Evolutionary conservation across 2,888 invertebrate genomes (phyloP).

Genomic region (Laspeyria flexula): DNA sequence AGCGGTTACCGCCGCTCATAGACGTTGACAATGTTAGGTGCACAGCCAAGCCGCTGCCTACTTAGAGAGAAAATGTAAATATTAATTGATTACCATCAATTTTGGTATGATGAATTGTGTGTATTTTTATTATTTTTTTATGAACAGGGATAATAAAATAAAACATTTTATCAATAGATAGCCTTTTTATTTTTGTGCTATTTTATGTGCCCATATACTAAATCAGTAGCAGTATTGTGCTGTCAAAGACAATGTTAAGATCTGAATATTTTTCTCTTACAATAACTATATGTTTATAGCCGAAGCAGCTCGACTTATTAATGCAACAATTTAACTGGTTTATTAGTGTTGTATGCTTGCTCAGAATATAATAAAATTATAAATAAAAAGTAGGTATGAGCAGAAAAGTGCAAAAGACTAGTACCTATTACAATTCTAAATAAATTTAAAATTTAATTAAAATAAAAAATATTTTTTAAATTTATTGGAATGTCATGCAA

Average conservation of each 20-base stretch:
- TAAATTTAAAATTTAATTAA: conserved; percentile 9
- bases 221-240: conserved; percentile 11
- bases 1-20: no score
- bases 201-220: conserved; percentile 20
- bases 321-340: no score
- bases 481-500: conserved; percentile 2
- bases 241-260: conserved; percentile 8
- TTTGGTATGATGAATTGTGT: no score
- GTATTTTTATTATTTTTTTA: background rate
- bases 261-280: background rate
- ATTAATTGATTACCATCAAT: no score
- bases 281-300: no score
- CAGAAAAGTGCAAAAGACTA: conserved; percentile 29
- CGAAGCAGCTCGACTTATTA: no score
- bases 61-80: no score
- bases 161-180: conserved; percentile 9
- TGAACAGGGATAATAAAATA: conserved; percentile 1
- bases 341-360: background rate
- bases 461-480: background rate
- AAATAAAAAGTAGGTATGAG: conserved; percentile 8
- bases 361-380: background rate
- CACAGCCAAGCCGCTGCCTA: no score
- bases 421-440: conserved; percentile 22
- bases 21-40: no score
- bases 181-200: conserved; percentile 26